Evolutionary conservation across 2,113 vertebrate species (phyloP), one percentile per base, ranked within the genome.

Genomic region (Casuarius casuarius): DNA sequence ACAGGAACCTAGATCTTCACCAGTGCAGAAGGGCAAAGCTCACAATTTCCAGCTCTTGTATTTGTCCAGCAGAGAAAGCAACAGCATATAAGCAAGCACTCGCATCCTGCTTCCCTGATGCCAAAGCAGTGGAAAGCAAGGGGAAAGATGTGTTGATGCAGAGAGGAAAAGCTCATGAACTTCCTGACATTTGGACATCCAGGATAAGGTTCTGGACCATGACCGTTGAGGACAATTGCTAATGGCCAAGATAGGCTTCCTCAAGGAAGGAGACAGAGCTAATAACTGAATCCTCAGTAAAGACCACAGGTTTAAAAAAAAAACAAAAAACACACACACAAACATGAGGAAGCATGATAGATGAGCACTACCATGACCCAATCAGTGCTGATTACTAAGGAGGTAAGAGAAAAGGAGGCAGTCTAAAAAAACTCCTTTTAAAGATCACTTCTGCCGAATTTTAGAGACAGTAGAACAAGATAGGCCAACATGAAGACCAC

Each of bases 301-400:
- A 20, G 61, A 49, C 38, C 17, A 76, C 72, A 48, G 8, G 4
- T 33, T 13, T 21, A 68, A 68, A 63, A 61, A 59, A 42, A 42
- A 42, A 42, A 42, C 13, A 12, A 42, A 42, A 42, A 42, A 42
- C 38, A 38, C 38, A 38, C 38, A 38, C 38, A 38, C 44, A 44
- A 12, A 44, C 44, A 12, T 46, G 44, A 46, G 44, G 5, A 85
- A 54, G 42, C 29, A 16, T 1, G 1, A 44, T 26, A 62, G 38
- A 15, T 26, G 19, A 83, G 59, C n/a, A 20, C 20, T 75, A 62
- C 19, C 19, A 48, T 23, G 12, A 62, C n/a, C 46, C 46, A 51
- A 54, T 20, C 46, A 67, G 35, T 1, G 2, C 1, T 0, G 0
- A 38, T 62, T 75, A 42, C 13, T 31, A 26, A 38, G 72, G 23